A percentile compares a stretch with the other conserved stretches of the same genome.
Conservation (phyloP, 2,888 invertebrate genomes). For the Serrognathus titanus region DNA sequence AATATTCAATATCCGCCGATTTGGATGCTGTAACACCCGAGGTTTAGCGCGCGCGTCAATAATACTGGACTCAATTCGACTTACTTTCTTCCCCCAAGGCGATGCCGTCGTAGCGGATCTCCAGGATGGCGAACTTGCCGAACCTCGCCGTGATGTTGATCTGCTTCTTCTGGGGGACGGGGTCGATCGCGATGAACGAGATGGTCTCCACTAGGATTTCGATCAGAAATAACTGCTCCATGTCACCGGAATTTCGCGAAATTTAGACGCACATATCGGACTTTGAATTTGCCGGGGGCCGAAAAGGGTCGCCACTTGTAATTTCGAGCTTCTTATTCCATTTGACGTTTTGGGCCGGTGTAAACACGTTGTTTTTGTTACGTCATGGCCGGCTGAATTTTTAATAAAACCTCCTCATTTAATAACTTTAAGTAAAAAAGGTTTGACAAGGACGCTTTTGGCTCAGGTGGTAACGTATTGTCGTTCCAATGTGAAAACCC, state of each 20-base stretch:
- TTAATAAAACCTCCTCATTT: too few species aligned
- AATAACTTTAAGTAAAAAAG: too few species aligned
- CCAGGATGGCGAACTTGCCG: conserved; percentile 52
- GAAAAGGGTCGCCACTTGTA: background rate
- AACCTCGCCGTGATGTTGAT: conserved; percentile 52
- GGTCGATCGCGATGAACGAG: conserved; percentile 44
- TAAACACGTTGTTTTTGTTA: background rate
- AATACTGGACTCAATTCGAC: background rate
- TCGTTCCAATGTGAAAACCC: too few species aligned
- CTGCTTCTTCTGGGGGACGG: conserved; percentile 46
- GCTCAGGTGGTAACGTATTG: too few species aligned
- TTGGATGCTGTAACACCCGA: conserved; percentile 18
- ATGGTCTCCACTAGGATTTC: conserved; percentile 58
- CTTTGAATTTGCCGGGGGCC: too few species aligned
- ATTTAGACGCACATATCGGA: too few species aligned
- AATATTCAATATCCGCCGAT: conserved; percentile 43
- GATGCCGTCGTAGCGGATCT: conserved; percentile 52
- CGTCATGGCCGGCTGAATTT: background rate
- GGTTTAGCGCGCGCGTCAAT: background rate
- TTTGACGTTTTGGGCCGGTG: background rate
- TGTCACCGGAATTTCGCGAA: conserved; percentile 1
- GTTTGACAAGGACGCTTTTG: too few species aligned
- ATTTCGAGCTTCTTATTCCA: background rate
- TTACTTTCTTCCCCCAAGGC: conserved; percentile 31
- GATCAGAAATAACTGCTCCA: conserved; percentile 56